These are phyloP conservation scores for Anorthoa munda DNA, from an alignment of 2,888 invertebrate species.

Conservation along the genomic window DNA sequence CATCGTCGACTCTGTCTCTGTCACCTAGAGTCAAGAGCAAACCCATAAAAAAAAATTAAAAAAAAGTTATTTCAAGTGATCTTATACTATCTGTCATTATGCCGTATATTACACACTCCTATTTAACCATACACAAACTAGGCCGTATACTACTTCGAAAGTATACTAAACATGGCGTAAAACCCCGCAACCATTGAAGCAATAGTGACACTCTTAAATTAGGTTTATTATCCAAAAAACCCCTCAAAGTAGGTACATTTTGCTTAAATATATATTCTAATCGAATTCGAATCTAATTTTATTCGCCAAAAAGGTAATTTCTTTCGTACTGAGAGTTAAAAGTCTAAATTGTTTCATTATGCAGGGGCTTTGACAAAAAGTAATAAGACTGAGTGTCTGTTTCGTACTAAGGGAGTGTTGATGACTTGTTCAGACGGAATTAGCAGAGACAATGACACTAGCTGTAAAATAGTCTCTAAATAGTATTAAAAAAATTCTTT, in stretches of 20 bases:
- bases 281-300: constrained; percentile 48
- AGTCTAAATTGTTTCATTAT: constrained; percentile 51
- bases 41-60: too few relatives aligned
- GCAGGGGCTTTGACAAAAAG: constrained; percentile 25
- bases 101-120: too few relatives aligned
- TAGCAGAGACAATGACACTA: background rate
- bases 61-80: too few relatives aligned
- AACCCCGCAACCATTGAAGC: background rate
- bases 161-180: background rate
- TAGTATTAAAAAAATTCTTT: too few relatives aligned
- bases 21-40: too few relatives aligned
- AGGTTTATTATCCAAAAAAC: background rate
- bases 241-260: background rate
- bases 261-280: constrained; percentile 14
- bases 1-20: too few relatives aligned
- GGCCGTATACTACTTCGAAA: too few relatives aligned
- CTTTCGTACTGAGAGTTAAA: constrained; percentile 19
- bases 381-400: constrained; percentile 35
- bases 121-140: too few relatives aligned
- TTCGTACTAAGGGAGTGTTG: background rate
- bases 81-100: too few relatives aligned
- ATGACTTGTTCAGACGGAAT: constrained; percentile 1
- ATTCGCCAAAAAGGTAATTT: constrained; percentile 24
- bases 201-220: background rate
- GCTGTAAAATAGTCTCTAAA: background rate